Percentiles rank a stretch among this genome's conserved stretches.
Evolutionary conservation across 2,888 invertebrate species (phyloP).

Genomic region (Thereva unica): DNA sequence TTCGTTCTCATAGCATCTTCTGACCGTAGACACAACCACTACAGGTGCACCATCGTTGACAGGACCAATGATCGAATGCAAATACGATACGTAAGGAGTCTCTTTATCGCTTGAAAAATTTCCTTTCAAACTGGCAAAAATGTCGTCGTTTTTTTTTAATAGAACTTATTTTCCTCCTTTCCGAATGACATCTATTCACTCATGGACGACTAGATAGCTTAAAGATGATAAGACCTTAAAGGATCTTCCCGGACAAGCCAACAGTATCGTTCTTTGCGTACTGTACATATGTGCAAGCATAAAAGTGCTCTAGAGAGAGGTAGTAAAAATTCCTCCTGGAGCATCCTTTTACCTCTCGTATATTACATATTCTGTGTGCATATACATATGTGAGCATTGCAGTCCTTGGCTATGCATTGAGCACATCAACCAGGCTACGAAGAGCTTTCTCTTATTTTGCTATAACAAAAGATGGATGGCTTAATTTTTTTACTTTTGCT

Average conservation of each 20-base stretch:
- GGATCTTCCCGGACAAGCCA: conserved; percentile 11
- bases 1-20: too few species aligned
- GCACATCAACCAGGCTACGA: too few species aligned
- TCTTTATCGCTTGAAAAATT: conserved; percentile 30
- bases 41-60: too few species aligned
- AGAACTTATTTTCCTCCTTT: neutral
- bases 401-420: too few species aligned
- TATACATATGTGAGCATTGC: neutral
- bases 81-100: conserved; percentile 10
- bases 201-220: conserved; percentile 24
- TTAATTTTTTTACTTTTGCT: too few species aligned
- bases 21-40: too few species aligned
- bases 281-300: neutral
- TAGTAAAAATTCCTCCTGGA: conserved; percentile 21
- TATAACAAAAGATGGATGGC: too few species aligned
- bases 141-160: conserved; percentile 17
- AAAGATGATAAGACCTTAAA: conserved; percentile 23
- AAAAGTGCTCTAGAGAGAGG: conserved; percentile 23
- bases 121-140: conserved; percentile 18
- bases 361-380: neutral
- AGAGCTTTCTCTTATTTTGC: too few species aligned
- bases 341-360: conserved; percentile 12
- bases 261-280: conserved; percentile 6
- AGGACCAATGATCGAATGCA: conserved; percentile 17
- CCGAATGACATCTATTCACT: conserved; percentile 24